A percentile compares a stretch with the other conserved stretches of the same genome.
Conservation (phyloP, 2,113 vertebrate genomes). For the Bubo blakistoni region DNA sequence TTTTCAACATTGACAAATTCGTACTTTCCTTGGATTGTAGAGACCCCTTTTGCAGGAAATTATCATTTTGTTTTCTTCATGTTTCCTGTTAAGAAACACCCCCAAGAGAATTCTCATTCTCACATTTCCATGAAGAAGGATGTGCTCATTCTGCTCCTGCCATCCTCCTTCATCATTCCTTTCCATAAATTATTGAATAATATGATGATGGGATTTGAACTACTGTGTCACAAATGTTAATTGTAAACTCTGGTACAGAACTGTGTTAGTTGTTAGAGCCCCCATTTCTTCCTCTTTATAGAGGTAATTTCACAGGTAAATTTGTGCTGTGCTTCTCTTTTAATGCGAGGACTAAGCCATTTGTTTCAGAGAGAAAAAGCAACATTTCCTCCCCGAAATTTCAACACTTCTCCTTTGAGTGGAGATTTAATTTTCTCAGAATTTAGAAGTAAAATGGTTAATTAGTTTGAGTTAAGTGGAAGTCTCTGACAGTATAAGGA, state of each 20-base stretch:
- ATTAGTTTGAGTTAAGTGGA: constrained; percentile 38
- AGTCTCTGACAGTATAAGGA: not conserved
- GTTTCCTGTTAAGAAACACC: not conserved
- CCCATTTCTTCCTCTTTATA: not conserved
- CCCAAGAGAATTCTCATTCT: not conserved
- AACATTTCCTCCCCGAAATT: not conserved
- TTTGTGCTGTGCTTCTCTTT: not conserved
- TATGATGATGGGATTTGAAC: not conserved
- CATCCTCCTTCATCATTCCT: not conserved
- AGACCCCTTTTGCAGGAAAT: not conserved
- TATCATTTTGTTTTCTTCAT: not conserved
- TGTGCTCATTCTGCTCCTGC: not conserved
- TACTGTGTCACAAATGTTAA: not conserved
- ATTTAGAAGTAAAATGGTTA: constrained; percentile 28
- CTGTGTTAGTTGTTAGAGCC: not conserved
- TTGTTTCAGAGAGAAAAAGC: not conserved
- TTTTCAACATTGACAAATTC: not conserved
- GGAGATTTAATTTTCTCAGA: constrained; percentile 26
- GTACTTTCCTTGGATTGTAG: not conserved
- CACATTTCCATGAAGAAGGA: not conserved
- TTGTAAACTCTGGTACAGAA: not conserved
- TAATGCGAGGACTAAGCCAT: not conserved
- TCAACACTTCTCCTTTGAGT: not conserved
- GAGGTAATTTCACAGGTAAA: not conserved
- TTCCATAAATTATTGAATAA: not conserved